A percentile compares a stretch with the other conserved stretches of the same genome.
These are phyloP conservation scores for Anarhynchus alexandrinus DNA, from an alignment of 2,113 vertebrate genomes.

Conservation along the genomic window DNA sequence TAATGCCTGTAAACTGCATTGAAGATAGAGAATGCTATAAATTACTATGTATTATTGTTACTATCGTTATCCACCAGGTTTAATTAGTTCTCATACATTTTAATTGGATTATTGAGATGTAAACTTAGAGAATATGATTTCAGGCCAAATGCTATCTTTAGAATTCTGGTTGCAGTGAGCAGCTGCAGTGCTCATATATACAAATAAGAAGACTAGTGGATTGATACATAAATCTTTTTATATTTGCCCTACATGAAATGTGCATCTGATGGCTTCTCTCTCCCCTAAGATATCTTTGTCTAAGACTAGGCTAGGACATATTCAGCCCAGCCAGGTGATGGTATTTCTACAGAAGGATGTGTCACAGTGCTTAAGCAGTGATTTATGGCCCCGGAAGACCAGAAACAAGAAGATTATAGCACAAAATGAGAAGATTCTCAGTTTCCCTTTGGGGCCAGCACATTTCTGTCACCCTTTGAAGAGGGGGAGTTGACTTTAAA, in stretches of 20 bases:
- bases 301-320: not conserved
- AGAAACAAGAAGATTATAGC: not conserved
- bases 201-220: not conserved
- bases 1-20: slow-evolving; percentile 8
- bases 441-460: not conserved
- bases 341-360: not conserved
- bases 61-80: not conserved
- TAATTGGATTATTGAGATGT: slow-evolving; percentile 60
- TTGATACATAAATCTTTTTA: not conserved
- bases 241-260: not conserved
- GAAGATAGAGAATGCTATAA: slow-evolving; percentile 21
- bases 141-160: not conserved
- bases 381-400: not conserved
- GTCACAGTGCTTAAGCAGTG: not conserved
- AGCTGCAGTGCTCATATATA: not conserved
- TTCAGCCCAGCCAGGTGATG: not conserved
- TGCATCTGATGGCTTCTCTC: not conserved
- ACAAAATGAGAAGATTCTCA: not conserved
- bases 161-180: not conserved
- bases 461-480: not conserved
- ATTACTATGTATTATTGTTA: not conserved
- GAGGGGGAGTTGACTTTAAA: not conserved
- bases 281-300: not conserved
- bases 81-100: slow-evolving; percentile 27
- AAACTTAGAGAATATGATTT: not conserved